Percentiles rank a stretch among this genome's conserved stretches.
Conservation (phyloP, 92 coral and sea anemone species). For the Epizoanthus scotinus region DNA sequence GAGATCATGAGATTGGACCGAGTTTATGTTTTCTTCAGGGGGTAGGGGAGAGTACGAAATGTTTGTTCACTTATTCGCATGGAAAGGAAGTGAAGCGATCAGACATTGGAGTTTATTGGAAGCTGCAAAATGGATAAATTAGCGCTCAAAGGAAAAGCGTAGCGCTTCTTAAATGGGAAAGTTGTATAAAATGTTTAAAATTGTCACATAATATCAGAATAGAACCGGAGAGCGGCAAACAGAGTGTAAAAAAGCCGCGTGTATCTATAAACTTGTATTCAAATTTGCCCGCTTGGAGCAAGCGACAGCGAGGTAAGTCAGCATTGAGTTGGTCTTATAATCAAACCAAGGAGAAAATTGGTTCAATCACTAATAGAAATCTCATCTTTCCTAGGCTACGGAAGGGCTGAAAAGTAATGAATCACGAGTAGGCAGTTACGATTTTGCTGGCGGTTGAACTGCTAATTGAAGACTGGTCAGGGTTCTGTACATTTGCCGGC, state of each 20-base stretch:
- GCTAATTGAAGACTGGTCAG: background rate
- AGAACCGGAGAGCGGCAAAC: slow-evolving; percentile 5
- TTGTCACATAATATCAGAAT: background rate
- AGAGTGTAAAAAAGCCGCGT: slow-evolving; percentile 6
- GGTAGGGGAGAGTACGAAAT: slow-evolving; percentile 26
- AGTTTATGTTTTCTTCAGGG: background rate
- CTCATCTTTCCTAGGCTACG: slow-evolving; percentile 11
- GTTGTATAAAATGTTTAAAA: background rate
- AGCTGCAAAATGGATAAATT: slow-evolving; percentile 5
- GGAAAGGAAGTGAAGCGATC: slow-evolving; percentile 37
- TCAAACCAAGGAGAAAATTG: slow-evolving; percentile 15
- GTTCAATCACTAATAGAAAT: background rate
- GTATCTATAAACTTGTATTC: background rate
- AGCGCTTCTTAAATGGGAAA: slow-evolving; percentile 1
- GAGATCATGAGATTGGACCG: slow-evolving; percentile 34
- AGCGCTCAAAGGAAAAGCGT: background rate
- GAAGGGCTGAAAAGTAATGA: slow-evolving; percentile 18
- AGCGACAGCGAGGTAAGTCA: no score
- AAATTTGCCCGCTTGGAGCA: no score
- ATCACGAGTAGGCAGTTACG: background rate
- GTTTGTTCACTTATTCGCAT: slow-evolving; percentile 12
- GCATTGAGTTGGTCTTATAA: no score
- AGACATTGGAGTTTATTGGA: slow-evolving; percentile 25
- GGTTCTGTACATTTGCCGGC: slow-evolving; percentile 33
- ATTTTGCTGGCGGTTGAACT: background rate